A percentile compares a stretch with the other conserved stretches of the same genome.
Evolutionary conservation across 2,113 vertebrate genomes (phyloP).

Genomic region (Malurus cyaneus): DNA sequence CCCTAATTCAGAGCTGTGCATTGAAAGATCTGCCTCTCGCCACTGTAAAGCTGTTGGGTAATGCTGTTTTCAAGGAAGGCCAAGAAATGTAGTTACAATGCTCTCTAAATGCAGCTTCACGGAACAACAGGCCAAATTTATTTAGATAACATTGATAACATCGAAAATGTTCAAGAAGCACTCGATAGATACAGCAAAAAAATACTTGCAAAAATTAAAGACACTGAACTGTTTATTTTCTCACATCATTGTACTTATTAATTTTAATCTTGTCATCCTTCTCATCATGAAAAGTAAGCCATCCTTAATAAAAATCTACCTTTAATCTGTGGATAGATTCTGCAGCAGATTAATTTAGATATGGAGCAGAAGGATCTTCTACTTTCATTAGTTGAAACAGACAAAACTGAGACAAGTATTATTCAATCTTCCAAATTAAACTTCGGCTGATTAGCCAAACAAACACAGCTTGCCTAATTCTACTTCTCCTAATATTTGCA

Average conservation of each 20-base stretch:
- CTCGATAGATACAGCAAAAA: neutral
- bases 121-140: neutral
- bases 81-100: neutral
- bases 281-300: neutral
- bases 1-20: neutral
- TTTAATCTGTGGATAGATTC: neutral
- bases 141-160: neutral
- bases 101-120: neutral
- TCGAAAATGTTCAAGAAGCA: neutral
- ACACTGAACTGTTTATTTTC: neutral
- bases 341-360: neutral
- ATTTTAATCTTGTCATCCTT: neutral
- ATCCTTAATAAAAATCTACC: neutral
- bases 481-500: neutral
- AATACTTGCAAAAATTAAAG: neutral
- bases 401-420: neutral
- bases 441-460: neutral
- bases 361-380: neutral
- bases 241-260: neutral
- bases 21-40: neutral
- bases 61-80: neutral
- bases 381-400: neutral
- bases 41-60: neutral
- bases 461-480: neutral
- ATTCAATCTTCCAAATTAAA: neutral